Conservation (phyloP, 2,797 vertebrate genomes). For the Podargus strigoides region DNA sequence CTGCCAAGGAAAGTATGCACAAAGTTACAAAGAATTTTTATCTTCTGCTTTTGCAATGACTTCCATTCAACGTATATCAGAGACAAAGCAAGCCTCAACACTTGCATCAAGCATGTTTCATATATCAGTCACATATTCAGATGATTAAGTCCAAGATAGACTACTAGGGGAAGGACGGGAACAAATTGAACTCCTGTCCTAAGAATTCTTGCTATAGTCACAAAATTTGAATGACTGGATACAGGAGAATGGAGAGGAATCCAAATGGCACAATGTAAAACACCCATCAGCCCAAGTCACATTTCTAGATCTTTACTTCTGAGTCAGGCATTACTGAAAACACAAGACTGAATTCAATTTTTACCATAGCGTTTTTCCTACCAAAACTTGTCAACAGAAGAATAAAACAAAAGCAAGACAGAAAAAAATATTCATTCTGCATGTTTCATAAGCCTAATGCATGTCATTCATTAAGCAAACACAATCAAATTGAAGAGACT, state of each 20-base stretch:
- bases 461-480: neutral
- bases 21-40: neutral
- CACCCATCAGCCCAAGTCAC: neutral
- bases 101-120: neutral
- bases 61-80: neutral
- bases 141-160: neutral
- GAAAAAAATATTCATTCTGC: neutral
- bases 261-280: neutral
- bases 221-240: neutral
- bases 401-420: neutral
- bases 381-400: neutral
- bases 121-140: neutral
- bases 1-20: constrained; percentile 58
- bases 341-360: neutral
- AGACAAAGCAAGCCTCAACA: neutral
- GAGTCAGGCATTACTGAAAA: neutral
- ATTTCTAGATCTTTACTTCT: neutral
- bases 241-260: neutral
- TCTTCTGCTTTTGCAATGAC: neutral
- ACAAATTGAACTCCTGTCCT: neutral
- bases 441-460: neutral
- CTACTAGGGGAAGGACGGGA: neutral
- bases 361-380: neutral
- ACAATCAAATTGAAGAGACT: neutral
- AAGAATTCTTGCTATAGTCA: neutral